phyloP scores from a whole-genome alignment of 2,113 vertebrate species.

The Paramisgurnus dabryanus region DNA sequence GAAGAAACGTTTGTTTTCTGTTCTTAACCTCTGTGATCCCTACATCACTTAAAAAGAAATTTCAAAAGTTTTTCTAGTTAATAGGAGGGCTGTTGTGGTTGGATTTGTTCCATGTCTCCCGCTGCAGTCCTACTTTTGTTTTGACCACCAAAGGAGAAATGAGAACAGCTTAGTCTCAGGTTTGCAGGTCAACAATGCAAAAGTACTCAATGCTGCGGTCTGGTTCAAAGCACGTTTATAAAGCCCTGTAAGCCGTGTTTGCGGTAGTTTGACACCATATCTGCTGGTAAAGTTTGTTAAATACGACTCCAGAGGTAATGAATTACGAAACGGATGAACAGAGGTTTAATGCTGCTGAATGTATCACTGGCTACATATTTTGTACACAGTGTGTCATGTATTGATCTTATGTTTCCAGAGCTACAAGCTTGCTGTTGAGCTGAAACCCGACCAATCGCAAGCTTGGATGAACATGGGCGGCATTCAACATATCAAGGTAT shows the following conservation, averaged over 20 bases:
- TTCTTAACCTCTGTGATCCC: not conserved
- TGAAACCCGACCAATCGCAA: slow-evolving; percentile 92
- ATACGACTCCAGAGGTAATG: not conserved
- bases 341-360: not conserved
- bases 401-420: slow-evolving; percentile 73
- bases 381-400: not conserved
- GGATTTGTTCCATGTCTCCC: slow-evolving; percentile 38
- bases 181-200: slow-evolving; percentile 20
- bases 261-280: not conserved
- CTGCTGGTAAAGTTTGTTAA: slow-evolving; percentile 10
- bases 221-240: slow-evolving; percentile 17
- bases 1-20: not conserved
- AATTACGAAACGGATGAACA: not conserved
- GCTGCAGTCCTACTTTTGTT: not conserved
- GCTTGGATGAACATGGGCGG: slow-evolving; percentile 99
- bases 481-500: slow-evolving; percentile 95
- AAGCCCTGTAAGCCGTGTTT: not conserved
- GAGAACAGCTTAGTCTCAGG: slow-evolving; percentile 31
- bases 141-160: slow-evolving; percentile 9
- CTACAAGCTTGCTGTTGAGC: slow-evolving; percentile 86
- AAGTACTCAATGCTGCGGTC: slow-evolving; percentile 5
- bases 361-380: not conserved
- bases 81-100: slow-evolving; percentile 5
- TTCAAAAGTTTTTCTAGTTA: slow-evolving; percentile 9
- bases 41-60: not conserved